phyloP scores from a whole-genome alignment of 2,888 invertebrate genomes.

The Lordiphosa fenestrarum region DNA sequence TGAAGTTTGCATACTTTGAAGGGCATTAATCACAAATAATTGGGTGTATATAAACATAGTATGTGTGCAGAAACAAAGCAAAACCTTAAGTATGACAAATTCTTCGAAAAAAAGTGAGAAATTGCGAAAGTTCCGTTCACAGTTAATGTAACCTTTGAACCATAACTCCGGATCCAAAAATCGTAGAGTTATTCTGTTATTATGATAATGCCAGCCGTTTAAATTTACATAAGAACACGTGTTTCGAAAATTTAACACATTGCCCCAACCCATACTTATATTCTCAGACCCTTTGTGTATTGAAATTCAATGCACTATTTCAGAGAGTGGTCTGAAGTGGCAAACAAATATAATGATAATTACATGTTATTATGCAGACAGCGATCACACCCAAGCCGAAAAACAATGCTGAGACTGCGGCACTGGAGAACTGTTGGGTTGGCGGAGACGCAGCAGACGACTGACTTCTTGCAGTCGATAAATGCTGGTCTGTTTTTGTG shows the following conservation, averaged over 20 bases:
- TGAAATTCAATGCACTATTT: constrained; percentile 19
- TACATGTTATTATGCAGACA: constrained; percentile 72
- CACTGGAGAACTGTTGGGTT: constrained; percentile 11
- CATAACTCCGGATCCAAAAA: too few species aligned
- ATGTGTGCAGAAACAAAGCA: too few species aligned
- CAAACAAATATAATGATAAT: constrained; percentile 75
- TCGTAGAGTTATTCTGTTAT: constrained; percentile 40
- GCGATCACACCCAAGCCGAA: constrained; percentile 34
- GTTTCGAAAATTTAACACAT: constrained; percentile 42
- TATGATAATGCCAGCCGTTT: constrained; percentile 54
- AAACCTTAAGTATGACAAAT: too few species aligned
- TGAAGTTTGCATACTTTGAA: too few species aligned
- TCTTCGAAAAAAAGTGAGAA: too few species aligned
- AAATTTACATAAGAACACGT: constrained; percentile 46
- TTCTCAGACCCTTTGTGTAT: constrained; percentile 17
- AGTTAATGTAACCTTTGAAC: too few species aligned
- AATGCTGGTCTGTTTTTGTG: constrained; percentile 21
- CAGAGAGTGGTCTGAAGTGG: constrained; percentile 40
- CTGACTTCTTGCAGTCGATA: constrained; percentile 20
- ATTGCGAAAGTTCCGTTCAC: too few species aligned
- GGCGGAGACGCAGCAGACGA: constrained; percentile 20
- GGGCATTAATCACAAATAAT: too few species aligned
- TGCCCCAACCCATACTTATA: constrained; percentile 27
- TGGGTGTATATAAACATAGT: too few species aligned
- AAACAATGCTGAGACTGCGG: constrained; percentile 63